Evolutionary conservation across 2,888 invertebrate genomes (phyloP).

Genomic region (Rutpela maculata): DNA sequence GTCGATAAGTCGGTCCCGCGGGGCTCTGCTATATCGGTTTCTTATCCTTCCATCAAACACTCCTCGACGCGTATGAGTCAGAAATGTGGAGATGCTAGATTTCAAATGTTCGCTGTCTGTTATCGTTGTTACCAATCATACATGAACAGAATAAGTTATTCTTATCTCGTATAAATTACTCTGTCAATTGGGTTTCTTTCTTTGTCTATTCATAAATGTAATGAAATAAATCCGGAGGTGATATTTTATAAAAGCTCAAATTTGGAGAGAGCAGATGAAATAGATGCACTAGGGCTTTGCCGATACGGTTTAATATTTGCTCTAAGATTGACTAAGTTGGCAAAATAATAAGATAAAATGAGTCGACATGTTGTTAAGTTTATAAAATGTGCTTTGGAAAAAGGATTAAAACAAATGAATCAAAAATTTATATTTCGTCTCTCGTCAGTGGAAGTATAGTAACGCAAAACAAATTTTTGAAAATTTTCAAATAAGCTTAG

Average conservation of each 20-base stretch:
- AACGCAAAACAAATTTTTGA: too few relatives aligned
- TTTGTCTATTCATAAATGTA: neutral
- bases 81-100: constrained; percentile 26
- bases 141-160: constrained; percentile 10
- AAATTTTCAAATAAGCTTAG: too few relatives aligned
- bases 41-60: constrained; percentile 43
- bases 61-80: constrained; percentile 36
- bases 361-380: too few relatives aligned
- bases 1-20: constrained; percentile 44
- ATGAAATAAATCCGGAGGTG: neutral
- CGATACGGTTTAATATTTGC: too few relatives aligned
- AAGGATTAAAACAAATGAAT: too few relatives aligned
- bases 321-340: too few relatives aligned
- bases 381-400: too few relatives aligned
- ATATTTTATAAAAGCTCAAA: neutral
- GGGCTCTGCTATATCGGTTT: constrained; percentile 40
- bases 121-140: constrained; percentile 23
- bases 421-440: too few relatives aligned
- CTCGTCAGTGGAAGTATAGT: too few relatives aligned
- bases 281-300: neutral
- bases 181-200: constrained; percentile 10
- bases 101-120: constrained; percentile 24
- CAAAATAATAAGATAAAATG: too few relatives aligned
- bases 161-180: constrained; percentile 13
- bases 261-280: neutral